These are phyloP conservation scores for Amazonetta brasiliensis DNA, from an alignment of 2,797 vertebrate species.

Conservation along the genomic window DNA sequence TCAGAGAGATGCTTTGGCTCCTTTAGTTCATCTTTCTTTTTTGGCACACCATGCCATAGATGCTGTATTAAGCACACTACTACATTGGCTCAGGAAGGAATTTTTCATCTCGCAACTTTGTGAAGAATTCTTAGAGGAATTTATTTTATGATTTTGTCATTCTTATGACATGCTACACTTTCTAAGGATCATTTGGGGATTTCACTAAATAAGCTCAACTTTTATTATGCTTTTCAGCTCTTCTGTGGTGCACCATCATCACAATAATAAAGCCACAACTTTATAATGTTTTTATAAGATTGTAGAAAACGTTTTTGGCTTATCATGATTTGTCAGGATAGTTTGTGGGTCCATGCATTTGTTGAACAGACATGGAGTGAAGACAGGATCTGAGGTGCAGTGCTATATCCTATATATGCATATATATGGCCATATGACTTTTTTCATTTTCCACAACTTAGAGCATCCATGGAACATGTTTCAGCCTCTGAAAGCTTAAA, in stretches of 20 bases:
- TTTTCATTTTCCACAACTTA: not conserved
- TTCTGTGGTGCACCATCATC: not conserved
- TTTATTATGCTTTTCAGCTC: not conserved
- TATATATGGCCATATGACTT: not conserved
- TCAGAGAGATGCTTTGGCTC: not conserved
- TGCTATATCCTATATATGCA: not conserved
- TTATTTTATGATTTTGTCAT: not conserved
- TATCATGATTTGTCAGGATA: not conserved
- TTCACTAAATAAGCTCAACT: not conserved
- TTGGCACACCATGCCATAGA: not conserved
- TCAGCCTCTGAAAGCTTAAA: not conserved
- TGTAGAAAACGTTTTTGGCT: not conserved
- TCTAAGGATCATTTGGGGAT: not conserved
- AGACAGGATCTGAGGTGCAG: not conserved
- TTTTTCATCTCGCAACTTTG: not conserved
- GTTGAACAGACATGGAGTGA: not conserved
- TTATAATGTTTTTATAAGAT: not conserved
- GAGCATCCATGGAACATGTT: accelerated
- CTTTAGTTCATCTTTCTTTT: not conserved
- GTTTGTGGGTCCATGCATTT: not conserved
- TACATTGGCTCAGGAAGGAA: not conserved
- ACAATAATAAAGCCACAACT: not conserved
- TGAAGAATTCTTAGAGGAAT: not conserved
- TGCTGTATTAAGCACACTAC: not conserved
- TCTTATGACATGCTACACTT: not conserved